phyloP scores from a whole-genome alignment of 1,140 invertebrate genomes.

The Micrasema longulum region DNA sequence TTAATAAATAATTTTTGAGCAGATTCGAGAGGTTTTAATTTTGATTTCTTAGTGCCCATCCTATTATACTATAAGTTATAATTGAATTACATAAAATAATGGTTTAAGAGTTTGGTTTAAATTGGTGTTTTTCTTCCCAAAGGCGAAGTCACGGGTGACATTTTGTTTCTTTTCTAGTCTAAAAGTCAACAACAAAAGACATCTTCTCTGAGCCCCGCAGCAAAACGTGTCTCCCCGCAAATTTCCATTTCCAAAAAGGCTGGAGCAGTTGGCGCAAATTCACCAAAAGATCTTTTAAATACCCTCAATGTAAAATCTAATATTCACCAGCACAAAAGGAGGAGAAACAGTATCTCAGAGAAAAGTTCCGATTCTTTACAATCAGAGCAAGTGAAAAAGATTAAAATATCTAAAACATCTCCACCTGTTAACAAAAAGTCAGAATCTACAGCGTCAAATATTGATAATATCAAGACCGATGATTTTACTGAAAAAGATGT shows the following conservation, averaged over 20 bases:
- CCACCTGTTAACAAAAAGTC: conserved; percentile 27
- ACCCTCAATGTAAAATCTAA: conserved; percentile 17
- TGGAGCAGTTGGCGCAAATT: conserved; percentile 10
- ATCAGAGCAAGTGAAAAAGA: conserved; percentile 40
- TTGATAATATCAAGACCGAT: conserved; percentile 41
- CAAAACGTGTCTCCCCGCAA: conserved; percentile 26
- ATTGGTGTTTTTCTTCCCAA: not conserved
- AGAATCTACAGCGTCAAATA: conserved; percentile 14
- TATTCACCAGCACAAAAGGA: conserved; percentile 34
- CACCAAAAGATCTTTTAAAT: conserved; percentile 16
- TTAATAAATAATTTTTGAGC: not conserved
- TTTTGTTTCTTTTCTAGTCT: conserved; percentile 36
- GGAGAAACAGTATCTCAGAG: conserved; percentile 48
- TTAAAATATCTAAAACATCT: conserved; percentile 45
- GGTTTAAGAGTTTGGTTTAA: not conserved
- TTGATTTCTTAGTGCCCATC: not conserved
- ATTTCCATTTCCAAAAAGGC: conserved; percentile 29
- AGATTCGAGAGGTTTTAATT: no score
- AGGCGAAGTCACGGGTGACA: no score
- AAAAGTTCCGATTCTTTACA: conserved; percentile 23
- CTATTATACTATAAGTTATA: no score
- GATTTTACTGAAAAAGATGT: conserved; percentile 18
- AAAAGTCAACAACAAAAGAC: conserved; percentile 36
- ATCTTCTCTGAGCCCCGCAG: not conserved
- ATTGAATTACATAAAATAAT: no score